Base-by-base conservation (phyloP, 1,140 invertebrate genomes). In the Stenopsyche tienmushanensis region DNA sequence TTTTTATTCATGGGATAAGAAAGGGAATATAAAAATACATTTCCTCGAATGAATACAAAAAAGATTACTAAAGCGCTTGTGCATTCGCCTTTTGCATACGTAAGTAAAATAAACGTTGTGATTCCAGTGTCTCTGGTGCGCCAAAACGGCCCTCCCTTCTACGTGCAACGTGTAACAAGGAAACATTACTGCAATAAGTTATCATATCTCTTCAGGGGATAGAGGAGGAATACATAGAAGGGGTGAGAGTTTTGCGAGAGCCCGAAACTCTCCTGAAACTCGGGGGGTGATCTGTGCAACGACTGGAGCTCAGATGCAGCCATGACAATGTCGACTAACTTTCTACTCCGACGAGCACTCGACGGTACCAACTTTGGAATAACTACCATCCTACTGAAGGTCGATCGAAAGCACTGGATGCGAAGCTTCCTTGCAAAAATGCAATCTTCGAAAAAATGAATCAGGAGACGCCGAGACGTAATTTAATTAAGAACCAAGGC, bases 151-250 rank as follows among this genome's bases (percentile, higher is more conserved):
- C 18, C 23, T 34, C 62, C 21, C 50, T 39, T 9, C 34, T 62
- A 68, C 67, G 63, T 69, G 67, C 63, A 34, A 39, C 24, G 47
- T 39, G 60, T 69, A 69, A 69, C 67, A 69, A 69, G 67, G 67
- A 69, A 69, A 66, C 67, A 69, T 69, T 69, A 69, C 64, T 66
- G 67, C 67, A 66, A 69, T 69, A 69, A 69, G 64, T 69, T 69
- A 69, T 69, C 65, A 69, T 69, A 69, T 66, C 64, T 69, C 59
- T 53, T 55, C 29, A 13, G 29, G 29, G 29, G 29, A 34, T 34
- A 34, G 29, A 13, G 5, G 29, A 13, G 5, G 29, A 13, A 34
- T 7, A 7, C 5, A 13, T 5, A 13, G 29, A 34, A 7, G 29
- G 29, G 13, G 13, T 34, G 29, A 13, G 29, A 13, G 29, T 7